Percentiles rank a stretch among this genome's conserved stretches.
These are phyloP conservation scores for Apostichopus parvimensis DNA, from an alignment of 35 echinoderm and acorn worm species.

Conservation along the genomic window DNA sequence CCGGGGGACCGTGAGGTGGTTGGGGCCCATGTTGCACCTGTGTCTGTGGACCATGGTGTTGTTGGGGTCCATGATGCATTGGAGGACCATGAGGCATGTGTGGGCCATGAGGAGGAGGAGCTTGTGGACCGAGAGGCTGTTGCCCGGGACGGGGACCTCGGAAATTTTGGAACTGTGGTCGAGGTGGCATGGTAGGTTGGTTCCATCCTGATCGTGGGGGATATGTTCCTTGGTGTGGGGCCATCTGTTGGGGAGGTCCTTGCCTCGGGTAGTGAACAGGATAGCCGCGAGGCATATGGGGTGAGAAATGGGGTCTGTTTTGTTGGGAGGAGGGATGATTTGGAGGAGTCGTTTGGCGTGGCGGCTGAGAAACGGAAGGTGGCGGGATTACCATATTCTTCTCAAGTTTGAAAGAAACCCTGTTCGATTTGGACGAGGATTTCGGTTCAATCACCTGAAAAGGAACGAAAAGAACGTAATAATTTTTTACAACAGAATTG, in stretches of 20 bases:
- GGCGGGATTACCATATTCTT: constrained; percentile 49
- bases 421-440: constrained; percentile 9
- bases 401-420: constrained; percentile 49
- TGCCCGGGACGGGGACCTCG: constrained; percentile 44
- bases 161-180: not conserved
- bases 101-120: constrained; percentile 41
- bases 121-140: constrained; percentile 44
- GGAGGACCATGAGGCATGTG: constrained; percentile 44
- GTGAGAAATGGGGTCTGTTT: constrained; percentile 36
- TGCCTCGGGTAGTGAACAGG: constrained; percentile 49
- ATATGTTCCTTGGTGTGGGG: constrained; percentile 39
- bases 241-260: constrained; percentile 53
- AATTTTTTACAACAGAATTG: no score
- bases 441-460: constrained; percentile 49
- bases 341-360: constrained; percentile 33
- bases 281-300: constrained; percentile 58
- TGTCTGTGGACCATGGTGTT: constrained; percentile 9
- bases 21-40: constrained; percentile 16
- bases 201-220: constrained; percentile 11
- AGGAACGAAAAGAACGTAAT: no score
- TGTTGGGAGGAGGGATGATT: constrained; percentile 15
- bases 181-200: constrained; percentile 12
- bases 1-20: constrained; percentile 35
- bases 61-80: constrained; percentile 18
- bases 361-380: not conserved